phyloP scores from a whole-genome alignment of 2,888 invertebrate species.

The Atherix ibis region DNA sequence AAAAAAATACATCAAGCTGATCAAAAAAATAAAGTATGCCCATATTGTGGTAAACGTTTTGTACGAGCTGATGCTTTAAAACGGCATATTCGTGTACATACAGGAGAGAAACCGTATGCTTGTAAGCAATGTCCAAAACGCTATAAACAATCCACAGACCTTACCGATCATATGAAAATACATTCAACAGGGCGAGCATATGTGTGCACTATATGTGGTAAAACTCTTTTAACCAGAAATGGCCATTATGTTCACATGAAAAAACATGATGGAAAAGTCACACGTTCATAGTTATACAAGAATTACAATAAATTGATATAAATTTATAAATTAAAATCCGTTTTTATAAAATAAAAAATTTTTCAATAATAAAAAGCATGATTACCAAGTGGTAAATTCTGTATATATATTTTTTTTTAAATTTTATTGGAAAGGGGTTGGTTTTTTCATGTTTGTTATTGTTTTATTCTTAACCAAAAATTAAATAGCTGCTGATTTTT shows the following conservation, averaged over 20 bases:
- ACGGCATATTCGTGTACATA: slow-evolving; percentile 18
- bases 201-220: slow-evolving; percentile 15
- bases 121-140: slow-evolving; percentile 17
- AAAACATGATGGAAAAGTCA: no score
- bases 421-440: no score
- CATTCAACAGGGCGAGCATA: slow-evolving; percentile 14
- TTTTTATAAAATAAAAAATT: no score
- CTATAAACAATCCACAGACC: slow-evolving; percentile 16
- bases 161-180: slow-evolving; percentile 14
- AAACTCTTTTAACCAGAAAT: slow-evolving; percentile 15
- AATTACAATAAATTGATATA: no score
- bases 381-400: no score
- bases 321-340: no score
- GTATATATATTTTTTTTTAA: no score
- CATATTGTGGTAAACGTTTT: slow-evolving; percentile 16
- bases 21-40: slow-evolving; percentile 15
- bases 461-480: no score
- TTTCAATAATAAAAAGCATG: no score
- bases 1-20: slow-evolving; percentile 18
- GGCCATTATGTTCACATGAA: slow-evolving; percentile 17
- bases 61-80: slow-evolving; percentile 16
- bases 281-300: no score
- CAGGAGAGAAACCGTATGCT: slow-evolving; percentile 16
- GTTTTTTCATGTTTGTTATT: no score
- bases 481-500: no score